Percentiles rank a stretch among this genome's conserved stretches.
Conservation (phyloP, 2,888 invertebrate genomes). For the Palloptera scutellata region DNA sequence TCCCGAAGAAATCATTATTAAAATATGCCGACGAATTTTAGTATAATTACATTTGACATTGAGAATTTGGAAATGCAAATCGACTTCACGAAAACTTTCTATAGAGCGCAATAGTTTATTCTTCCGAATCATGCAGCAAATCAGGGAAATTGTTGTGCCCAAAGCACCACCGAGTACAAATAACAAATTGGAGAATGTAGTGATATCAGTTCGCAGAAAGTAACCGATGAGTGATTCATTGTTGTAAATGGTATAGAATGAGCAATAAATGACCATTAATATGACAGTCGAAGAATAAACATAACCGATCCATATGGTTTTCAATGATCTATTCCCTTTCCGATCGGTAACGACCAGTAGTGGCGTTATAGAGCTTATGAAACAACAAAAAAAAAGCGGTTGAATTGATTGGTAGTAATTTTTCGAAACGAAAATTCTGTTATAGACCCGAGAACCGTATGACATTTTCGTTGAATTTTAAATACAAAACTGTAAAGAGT, state of each 20-base stretch:
- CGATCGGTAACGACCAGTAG: constrained; percentile 34
- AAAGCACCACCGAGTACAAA: constrained; percentile 31
- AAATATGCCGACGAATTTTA: constrained; percentile 22
- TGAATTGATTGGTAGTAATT: constrained; percentile 40
- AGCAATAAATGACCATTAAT: constrained; percentile 26
- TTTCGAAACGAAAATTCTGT: constrained; percentile 27
- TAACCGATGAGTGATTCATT: constrained; percentile 41
- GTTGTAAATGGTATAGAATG: constrained; percentile 29
- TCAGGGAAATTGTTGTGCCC: constrained; percentile 29
- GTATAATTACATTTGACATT: constrained; percentile 32
- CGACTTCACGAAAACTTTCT: constrained; percentile 27
- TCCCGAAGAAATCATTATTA: constrained; percentile 15
- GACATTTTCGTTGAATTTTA: constrained; percentile 9
- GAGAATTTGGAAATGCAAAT: constrained; percentile 23
- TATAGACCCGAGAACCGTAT: constrained; percentile 5
- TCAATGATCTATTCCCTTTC: constrained; percentile 30
- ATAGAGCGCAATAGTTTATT: constrained; percentile 34
- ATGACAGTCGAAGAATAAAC: constrained; percentile 29
- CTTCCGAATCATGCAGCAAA: constrained; percentile 28
- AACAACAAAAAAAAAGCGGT: constrained; percentile 36
- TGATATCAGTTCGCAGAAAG: constrained; percentile 38
- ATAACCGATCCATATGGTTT: constrained; percentile 32
- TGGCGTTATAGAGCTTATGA: constrained; percentile 35
- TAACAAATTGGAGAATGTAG: constrained; percentile 33
- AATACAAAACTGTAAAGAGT: not conserved